These are phyloP conservation scores for Microtus ochrogaster DNA, from an alignment of 2,113 vertebrate genomes.

Conservation along the genomic window DNA sequence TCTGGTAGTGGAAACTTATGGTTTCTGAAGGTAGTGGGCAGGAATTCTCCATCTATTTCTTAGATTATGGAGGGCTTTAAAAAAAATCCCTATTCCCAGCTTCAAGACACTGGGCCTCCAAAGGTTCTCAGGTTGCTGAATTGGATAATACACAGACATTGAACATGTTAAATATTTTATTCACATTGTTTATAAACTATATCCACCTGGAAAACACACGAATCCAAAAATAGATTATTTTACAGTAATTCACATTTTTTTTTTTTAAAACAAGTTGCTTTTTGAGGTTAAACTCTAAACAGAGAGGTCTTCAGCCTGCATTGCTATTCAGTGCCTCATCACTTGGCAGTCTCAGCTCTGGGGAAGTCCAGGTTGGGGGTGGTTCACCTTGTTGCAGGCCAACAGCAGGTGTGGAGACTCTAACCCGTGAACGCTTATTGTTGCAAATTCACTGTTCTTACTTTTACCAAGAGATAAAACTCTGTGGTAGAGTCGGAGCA, in stretches of 20 bases:
- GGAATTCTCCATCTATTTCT: neutral
- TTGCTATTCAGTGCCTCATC: neutral
- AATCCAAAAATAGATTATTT: conserved; percentile 78
- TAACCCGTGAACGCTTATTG: neutral
- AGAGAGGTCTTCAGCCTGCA: neutral
- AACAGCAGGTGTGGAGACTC: conserved; percentile 4
- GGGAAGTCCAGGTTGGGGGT: neutral
- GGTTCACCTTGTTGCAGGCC: neutral
- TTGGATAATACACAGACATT: neutral
- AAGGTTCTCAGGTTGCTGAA: neutral
- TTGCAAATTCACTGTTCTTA: neutral
- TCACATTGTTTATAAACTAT: conserved; percentile 81
- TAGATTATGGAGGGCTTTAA: neutral
- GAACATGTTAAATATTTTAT: conserved; percentile 82
- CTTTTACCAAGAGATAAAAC: conserved; percentile 39
- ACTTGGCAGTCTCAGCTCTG: neutral
- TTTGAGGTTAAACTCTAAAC: conserved; percentile 55
- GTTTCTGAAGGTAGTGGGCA: neutral
- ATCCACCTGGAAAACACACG: conserved; percentile 71
- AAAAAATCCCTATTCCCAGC: neutral
- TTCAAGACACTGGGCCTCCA: neutral
- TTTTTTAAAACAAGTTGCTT: conserved; percentile 23
- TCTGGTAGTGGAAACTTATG: neutral
- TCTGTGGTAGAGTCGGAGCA: conserved; percentile 3
- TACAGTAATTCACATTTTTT: conserved; percentile 79